phyloP scores from a whole-genome alignment of 2,797 vertebrate genomes.

The Cetoscarus ocellatus region DNA sequence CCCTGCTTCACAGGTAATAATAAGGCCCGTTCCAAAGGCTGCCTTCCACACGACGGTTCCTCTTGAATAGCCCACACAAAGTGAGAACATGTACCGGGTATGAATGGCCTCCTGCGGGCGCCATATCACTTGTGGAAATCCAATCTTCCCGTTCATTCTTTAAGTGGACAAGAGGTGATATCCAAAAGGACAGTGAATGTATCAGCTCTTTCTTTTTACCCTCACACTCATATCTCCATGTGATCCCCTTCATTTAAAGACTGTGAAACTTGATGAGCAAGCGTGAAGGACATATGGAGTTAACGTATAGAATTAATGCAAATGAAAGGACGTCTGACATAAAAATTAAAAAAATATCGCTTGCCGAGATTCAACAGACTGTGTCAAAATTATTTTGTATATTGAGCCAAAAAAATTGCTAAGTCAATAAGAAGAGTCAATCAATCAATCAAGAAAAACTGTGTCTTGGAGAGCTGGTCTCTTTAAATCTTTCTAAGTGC shows the following conservation, averaged over 20 bases:
- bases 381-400: too few relatives aligned
- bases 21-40: constrained; percentile 79
- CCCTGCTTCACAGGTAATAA: constrained; percentile 80
- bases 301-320: background rate
- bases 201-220: constrained; percentile 19
- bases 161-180: constrained; percentile 73
- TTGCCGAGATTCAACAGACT: background rate
- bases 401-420: too few relatives aligned
- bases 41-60: constrained; percentile 76
- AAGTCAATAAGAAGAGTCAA: too few relatives aligned
- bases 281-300: constrained; percentile 20
- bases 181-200: constrained; percentile 58
- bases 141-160: constrained; percentile 68
- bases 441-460: too few relatives aligned
- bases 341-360: background rate
- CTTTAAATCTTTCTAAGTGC: too few relatives aligned
- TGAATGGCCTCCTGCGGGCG: constrained; percentile 68
- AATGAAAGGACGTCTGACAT: background rate
- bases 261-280: constrained; percentile 45
- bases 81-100: constrained; percentile 67
- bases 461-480: too few relatives aligned
- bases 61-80: constrained; percentile 79
- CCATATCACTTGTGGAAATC: constrained; percentile 57
- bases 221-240: constrained; percentile 30
- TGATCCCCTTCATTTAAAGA: constrained; percentile 24